Evolutionary conservation across 1,140 invertebrate genomes (phyloP).

Genomic region (Brachionus angularis): DNA sequence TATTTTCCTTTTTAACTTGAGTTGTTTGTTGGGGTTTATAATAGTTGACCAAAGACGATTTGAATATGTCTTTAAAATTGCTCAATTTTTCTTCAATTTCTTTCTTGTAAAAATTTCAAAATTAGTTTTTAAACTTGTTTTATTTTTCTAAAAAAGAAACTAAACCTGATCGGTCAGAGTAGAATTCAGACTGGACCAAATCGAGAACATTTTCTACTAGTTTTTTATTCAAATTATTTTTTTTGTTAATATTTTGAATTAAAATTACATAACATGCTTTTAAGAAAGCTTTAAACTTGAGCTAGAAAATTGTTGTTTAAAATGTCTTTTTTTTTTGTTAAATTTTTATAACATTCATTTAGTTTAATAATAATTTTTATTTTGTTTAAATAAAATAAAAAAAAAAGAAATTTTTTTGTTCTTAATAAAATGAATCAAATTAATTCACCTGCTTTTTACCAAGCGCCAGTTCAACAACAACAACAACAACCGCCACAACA

Average conservation of each 20-base stretch:
- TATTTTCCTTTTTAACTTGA: neutral
- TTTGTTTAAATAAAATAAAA: neutral
- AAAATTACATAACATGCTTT: too few relatives aligned
- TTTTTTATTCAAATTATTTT: neutral
- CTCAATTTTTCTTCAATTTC: neutral
- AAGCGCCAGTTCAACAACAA: conserved; percentile 5
- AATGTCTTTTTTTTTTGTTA: conserved; percentile 15
- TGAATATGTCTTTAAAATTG: neutral
- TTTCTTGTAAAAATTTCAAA: neutral
- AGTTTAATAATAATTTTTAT: too few relatives aligned
- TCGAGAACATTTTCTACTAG: conserved; percentile 17
- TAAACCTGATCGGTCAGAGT: neutral
- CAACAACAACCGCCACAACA: neutral
- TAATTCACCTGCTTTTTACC: conserved; percentile 5
- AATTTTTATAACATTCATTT: conserved; percentile 1
- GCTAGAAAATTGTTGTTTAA: neutral
- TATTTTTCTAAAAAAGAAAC: neutral
- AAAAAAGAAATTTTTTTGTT: too few relatives aligned
- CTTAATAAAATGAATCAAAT: conserved; percentile 40
- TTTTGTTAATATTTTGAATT: neutral
- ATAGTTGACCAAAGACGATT: neutral
- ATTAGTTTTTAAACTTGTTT: too few relatives aligned
- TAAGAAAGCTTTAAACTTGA: neutral
- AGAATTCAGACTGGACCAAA: conserved; percentile 32
- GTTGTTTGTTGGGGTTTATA: conserved; percentile 2